Evolutionary conservation across 2,888 invertebrate genomes (phyloP), one percentile per base, ranked within the genome.

Genomic region (Erpobdella octoculata): DNA sequence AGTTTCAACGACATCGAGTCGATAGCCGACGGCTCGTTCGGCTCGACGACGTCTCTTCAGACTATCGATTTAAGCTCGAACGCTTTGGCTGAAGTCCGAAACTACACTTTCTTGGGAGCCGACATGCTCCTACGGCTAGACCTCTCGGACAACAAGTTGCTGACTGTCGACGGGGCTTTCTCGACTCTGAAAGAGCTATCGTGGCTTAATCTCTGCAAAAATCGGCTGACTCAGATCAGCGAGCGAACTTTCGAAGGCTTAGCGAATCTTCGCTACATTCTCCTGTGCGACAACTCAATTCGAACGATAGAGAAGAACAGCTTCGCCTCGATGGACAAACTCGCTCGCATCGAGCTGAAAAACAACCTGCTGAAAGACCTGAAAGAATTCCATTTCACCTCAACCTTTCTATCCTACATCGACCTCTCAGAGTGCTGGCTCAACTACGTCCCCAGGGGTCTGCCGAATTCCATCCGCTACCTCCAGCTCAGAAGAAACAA

Each of bases 371-470:
- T 76, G 28, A 41, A 31, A 35, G 28, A 41, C 21, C 66, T 72
- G 15, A 46, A 64, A 28, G 36, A 48, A 38, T 53, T 75, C 25
- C 46, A 75, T 35, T 76, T 76, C 65, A 70, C 66, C 33, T 74
- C 76, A 0, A 58, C 46, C 15, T 73, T 71, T 31, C 65, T 76
- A 18, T 74, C 75, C 33, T 76, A 75, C 62, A 61, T 76, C 28
- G 76, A 76, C 33, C 35, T 76, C 28, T 76, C 76, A 1, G 74
- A 76, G 46, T 76, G 76, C 37, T 70, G 72, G n/a, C 46, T 76
- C 18, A 48, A 36, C 12, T 36, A 70, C 12, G 58, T 76, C 9
- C 76, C 76, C 3, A 48, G 66, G 33, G 76, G 75, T 21, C 69
- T 76, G 12, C 76, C 76, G 9, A 73, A 71, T 68, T 73, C 75